A percentile compares a stretch with the other conserved stretches of the same genome.
Conservation (phyloP, 1,140 invertebrate genomes). For the Monomorium pharaonis region DNA sequence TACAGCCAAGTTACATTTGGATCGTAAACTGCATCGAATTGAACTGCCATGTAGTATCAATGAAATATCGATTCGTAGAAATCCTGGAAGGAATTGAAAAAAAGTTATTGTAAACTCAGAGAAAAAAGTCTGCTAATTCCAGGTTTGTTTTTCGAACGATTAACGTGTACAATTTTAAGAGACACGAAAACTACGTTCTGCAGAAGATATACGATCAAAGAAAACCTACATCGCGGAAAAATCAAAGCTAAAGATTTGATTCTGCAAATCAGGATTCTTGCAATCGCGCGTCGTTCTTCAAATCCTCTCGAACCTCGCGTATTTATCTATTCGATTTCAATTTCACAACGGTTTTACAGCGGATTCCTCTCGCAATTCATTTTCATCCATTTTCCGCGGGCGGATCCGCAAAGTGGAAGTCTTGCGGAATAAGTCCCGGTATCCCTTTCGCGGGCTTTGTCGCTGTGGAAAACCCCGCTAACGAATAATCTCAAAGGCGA, state of each 20-base stretch:
- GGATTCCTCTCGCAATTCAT: neutral
- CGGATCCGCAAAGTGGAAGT: slow-evolving; percentile 2
- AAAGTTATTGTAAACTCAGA: neutral
- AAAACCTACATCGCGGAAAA: no score
- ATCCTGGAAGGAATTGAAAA: neutral
- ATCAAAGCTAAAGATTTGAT: neutral
- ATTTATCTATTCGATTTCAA: neutral
- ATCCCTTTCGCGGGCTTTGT: neutral
- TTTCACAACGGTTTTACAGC: neutral
- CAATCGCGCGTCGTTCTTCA: neutral
- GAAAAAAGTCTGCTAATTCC: neutral
- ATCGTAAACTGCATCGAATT: slow-evolving; percentile 24
- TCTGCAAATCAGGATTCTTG: neutral
- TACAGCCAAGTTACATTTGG: neutral
- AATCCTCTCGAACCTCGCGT: neutral
- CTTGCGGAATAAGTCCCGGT: slow-evolving; percentile 10
- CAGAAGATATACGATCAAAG: neutral
- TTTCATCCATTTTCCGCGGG: neutral
- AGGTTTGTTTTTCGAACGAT: neutral
- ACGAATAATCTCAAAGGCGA: slow-evolving; percentile 50
- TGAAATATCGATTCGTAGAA: neutral
- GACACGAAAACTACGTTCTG: neutral
- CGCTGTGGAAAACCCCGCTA: neutral
- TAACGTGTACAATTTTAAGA: neutral
- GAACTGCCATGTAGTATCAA: neutral